Conservation (phyloP, 2,113 vertebrate species). For the Puma concolor region DNA sequence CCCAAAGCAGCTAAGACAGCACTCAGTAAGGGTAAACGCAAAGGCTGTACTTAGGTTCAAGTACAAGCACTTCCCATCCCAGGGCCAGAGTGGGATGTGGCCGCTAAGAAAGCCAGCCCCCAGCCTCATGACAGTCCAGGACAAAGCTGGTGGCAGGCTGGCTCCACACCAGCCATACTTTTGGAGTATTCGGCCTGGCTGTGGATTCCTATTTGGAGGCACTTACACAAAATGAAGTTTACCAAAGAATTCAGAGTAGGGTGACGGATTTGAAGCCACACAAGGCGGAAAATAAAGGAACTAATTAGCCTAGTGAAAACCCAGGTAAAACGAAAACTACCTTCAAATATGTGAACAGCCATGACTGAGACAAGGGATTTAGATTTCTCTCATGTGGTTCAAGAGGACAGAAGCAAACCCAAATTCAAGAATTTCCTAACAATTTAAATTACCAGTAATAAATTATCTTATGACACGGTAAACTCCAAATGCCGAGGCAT, state of each 20-base stretch:
- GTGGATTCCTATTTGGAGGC: background rate
- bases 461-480: background rate
- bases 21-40: background rate
- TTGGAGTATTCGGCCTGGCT: background rate
- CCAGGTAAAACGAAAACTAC: background rate
- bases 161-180: background rate
- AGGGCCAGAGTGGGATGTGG: background rate
- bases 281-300: background rate
- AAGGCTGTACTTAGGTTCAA: background rate
- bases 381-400: background rate
- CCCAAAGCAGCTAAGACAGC: background rate
- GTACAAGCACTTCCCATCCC: background rate
- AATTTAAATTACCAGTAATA: background rate
- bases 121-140: rapidly evolving
- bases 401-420: background rate
- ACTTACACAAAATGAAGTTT: background rate
- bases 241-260: background rate
- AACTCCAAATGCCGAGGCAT: background rate
- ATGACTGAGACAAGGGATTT: background rate
- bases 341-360: background rate
- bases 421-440: background rate
- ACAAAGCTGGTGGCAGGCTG: too few species aligned
- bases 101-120: background rate
- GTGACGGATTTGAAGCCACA: background rate
- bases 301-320: background rate